Conservation (phyloP, 2,113 vertebrate genomes). For the Calidris pugnax region DNA sequence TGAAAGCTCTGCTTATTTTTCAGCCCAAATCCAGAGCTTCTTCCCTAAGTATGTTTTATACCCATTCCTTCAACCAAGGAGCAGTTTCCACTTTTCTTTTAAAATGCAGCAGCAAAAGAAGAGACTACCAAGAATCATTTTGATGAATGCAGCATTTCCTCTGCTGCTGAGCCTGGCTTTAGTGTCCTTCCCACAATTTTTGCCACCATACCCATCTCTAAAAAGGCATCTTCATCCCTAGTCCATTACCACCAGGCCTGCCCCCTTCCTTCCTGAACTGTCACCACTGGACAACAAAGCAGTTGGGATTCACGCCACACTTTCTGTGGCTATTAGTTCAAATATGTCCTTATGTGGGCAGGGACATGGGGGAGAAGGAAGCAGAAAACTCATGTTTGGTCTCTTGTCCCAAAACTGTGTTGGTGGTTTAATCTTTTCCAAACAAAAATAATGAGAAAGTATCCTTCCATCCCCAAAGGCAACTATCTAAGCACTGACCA, state of each 20-base stretch:
- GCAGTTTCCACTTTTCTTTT: neutral
- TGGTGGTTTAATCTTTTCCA: neutral
- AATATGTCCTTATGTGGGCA: fast-evolving
- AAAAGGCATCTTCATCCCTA: neutral
- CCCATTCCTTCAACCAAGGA: neutral
- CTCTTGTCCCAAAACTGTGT: neutral
- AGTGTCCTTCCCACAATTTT: neutral
- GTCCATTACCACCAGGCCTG: neutral
- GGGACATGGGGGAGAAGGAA: neutral
- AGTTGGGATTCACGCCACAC: fast-evolving
- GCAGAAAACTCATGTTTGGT: too few species aligned
- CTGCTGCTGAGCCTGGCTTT: neutral
- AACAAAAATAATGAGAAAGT: neutral
- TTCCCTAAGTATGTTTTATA: neutral
- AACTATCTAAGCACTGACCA: neutral
- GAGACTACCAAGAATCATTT: neutral
- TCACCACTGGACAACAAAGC: neutral
- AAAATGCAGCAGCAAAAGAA: neutral
- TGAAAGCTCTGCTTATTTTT: neutral
- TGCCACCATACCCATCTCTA: neutral
- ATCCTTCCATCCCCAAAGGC: neutral
- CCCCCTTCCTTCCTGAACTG: neutral
- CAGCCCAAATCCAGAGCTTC: neutral
- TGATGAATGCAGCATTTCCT: neutral
- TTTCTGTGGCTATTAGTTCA: neutral